Percentiles rank a stretch among this genome's conserved stretches.
Conservation (phyloP, 2,113 vertebrate species). For the Eublepharis macularius region DNA sequence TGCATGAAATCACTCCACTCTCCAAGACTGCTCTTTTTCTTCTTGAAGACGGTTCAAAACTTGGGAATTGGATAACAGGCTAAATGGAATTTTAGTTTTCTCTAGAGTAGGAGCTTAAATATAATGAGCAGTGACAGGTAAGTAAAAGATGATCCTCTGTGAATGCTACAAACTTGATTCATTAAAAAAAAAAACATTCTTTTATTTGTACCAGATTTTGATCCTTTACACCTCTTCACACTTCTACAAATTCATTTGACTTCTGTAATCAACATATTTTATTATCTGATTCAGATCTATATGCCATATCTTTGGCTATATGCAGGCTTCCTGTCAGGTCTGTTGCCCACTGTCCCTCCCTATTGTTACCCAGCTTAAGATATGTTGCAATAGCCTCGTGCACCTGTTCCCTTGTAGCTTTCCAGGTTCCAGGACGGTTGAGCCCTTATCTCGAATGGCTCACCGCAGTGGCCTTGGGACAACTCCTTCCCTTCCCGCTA, state of each 20-base stretch:
- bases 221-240: background rate
- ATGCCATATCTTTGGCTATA: too few relatives aligned
- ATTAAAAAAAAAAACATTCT: too few relatives aligned
- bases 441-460: too few relatives aligned
- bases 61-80: background rate
- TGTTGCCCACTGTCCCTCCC: too few relatives aligned
- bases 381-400: too few relatives aligned
- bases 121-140: background rate
- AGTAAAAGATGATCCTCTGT: background rate
- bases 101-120: background rate
- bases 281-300: background rate
- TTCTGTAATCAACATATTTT: background rate
- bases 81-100: background rate
- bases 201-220: background rate
- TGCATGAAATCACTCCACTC: background rate
- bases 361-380: too few relatives aligned
- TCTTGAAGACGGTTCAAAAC: background rate
- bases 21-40: background rate
- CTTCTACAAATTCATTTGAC: background rate
- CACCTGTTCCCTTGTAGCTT: too few relatives aligned
- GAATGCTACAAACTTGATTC: too few relatives aligned
- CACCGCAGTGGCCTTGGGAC: too few relatives aligned
- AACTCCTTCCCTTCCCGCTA: too few relatives aligned
- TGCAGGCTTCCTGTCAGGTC: too few relatives aligned
- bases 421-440: too few relatives aligned